Evolutionary conservation across 2,888 invertebrate genomes (phyloP).

Genomic region (Drymonia ruficornis): DNA sequence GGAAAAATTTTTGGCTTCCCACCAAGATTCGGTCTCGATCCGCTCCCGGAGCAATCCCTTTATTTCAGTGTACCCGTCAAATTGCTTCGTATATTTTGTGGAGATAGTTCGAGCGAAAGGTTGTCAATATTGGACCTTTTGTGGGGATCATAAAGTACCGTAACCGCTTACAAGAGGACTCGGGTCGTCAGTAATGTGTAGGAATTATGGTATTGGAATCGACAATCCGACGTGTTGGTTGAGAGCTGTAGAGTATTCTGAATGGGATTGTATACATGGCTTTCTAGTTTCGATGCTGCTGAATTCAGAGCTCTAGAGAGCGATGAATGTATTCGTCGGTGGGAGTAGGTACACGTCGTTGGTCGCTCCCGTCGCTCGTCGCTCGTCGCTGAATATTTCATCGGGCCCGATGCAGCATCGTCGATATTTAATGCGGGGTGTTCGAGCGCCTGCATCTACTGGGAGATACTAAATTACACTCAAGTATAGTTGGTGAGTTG

Average conservation of each 20-base stretch:
- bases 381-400: slow-evolving; percentile 46
- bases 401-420: slow-evolving; percentile 38
- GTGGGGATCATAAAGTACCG: slow-evolving; percentile 36
- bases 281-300: slow-evolving; percentile 41
- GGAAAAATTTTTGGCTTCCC: slow-evolving; percentile 23
- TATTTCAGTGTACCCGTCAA: slow-evolving; percentile 26
- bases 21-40: slow-evolving; percentile 26
- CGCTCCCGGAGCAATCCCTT: slow-evolving; percentile 23
- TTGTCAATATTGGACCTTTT: slow-evolving; percentile 38
- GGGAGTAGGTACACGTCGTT: slow-evolving; percentile 9
- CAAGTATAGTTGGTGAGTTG: slow-evolving; percentile 27
- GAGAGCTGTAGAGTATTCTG: slow-evolving; percentile 30
- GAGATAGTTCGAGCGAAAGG: slow-evolving; percentile 30
- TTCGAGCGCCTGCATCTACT: slow-evolving; percentile 34
- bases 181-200: slow-evolving; percentile 24
- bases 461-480: slow-evolving; percentile 27
- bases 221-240: slow-evolving; percentile 24
- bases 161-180: slow-evolving; percentile 26
- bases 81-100: slow-evolving; percentile 28
- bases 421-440: slow-evolving; percentile 47
- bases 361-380: slow-evolving; percentile 27
- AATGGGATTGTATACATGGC: slow-evolving; percentile 39
- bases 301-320: slow-evolving; percentile 47
- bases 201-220: slow-evolving; percentile 23
- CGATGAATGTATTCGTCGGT: slow-evolving; percentile 36